phyloP scores from a whole-genome alignment of 2,888 invertebrate genomes.

The Alitta virens region DNA sequence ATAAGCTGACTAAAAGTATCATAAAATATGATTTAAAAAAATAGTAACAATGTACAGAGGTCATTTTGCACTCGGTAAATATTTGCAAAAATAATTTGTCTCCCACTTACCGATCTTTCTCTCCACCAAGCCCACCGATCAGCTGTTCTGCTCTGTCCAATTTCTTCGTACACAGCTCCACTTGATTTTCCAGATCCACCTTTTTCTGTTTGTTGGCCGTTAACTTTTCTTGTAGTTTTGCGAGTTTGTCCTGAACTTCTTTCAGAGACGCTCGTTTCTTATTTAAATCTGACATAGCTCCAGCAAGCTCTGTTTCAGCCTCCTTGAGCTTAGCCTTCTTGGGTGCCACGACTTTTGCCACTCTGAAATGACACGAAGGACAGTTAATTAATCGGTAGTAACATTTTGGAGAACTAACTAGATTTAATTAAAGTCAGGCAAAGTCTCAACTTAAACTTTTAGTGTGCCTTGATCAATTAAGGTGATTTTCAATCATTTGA shows the following conservation, averaged over 20 bases:
- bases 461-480: too few species aligned
- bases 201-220: slow-evolving; percentile 35
- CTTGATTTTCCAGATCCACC: slow-evolving; percentile 28
- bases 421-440: too few species aligned
- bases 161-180: slow-evolving; percentile 86
- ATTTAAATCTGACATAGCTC: slow-evolving; percentile 90
- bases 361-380: too few species aligned
- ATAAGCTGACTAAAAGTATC: too few species aligned
- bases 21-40: too few species aligned
- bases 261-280: slow-evolving; percentile 85
- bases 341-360: slow-evolving; percentile 80
- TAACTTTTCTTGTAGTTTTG: slow-evolving; percentile 33
- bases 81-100: too few species aligned
- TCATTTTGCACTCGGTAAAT: too few species aligned
- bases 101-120: slow-evolving; percentile 79
- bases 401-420: too few species aligned
- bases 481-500: too few species aligned
- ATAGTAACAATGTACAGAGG: too few species aligned
- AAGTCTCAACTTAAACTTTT: too few species aligned
- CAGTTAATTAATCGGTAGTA: not conserved
- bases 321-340: slow-evolving; percentile 85
- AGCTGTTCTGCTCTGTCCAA: slow-evolving; percentile 86
- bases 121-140: slow-evolving; percentile 82
- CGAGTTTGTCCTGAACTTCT: slow-evolving; percentile 60
- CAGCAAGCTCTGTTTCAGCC: slow-evolving; percentile 80